These are phyloP conservation scores for Perca schrenkii DNA, from an alignment of 2,113 vertebrate genomes.

Conservation along the genomic window DNA sequence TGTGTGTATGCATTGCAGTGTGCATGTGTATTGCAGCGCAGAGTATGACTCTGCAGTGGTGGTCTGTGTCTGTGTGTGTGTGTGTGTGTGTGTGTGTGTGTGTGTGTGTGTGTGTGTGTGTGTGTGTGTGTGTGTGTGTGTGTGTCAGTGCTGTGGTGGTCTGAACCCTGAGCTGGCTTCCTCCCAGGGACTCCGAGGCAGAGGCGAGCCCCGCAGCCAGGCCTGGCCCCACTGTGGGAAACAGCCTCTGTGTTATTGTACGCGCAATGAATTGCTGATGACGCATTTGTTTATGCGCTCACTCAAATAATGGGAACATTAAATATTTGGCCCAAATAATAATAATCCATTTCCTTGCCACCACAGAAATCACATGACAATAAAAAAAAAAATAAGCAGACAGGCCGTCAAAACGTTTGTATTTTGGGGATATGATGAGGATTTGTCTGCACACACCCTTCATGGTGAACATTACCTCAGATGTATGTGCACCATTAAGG, in stretches of 20 bases:
- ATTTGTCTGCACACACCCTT: constrained; percentile 69
- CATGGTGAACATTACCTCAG: constrained; percentile 70
- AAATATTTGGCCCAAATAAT: constrained; percentile 86
- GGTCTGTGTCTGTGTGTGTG: constrained; percentile 47
- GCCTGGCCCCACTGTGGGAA: constrained; percentile 82
- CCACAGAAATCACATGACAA: constrained; percentile 71
- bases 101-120: too few relatives aligned
- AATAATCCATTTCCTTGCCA: constrained; percentile 82
- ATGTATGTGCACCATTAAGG: constrained; percentile 53
- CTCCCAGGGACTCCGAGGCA: constrained; percentile 63
- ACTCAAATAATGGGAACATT: constrained; percentile 86
- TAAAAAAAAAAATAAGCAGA: constrained; percentile 76
- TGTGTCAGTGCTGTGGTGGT: constrained; percentile 62
- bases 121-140: neutral
- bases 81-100: neutral
- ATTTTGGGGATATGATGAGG: constrained; percentile 65
- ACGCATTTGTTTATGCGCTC: constrained; percentile 84
- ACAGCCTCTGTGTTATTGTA: constrained; percentile 83
- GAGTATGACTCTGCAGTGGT: constrained; percentile 44
- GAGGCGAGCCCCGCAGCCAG: constrained; percentile 64
- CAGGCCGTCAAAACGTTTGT: constrained; percentile 65
- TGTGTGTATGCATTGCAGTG: neutral
- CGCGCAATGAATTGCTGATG: constrained; percentile 78
- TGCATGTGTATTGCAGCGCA: neutral
- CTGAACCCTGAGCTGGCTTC: constrained; percentile 62